phyloP scores from a whole-genome alignment of 1,140 invertebrate species.

The Pomacea maculata region DNA sequence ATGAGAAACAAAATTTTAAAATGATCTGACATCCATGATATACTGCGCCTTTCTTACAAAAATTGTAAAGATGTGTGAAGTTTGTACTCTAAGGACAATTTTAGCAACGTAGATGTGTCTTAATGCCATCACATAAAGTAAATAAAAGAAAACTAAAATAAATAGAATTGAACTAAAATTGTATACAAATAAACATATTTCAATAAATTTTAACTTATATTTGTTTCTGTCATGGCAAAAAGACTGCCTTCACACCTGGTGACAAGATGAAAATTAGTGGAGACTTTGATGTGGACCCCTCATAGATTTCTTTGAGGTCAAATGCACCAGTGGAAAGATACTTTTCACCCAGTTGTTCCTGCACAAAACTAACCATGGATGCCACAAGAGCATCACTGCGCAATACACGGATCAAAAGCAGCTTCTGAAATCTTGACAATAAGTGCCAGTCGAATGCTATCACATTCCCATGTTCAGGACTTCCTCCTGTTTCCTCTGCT shows the following conservation, averaged over 20 bases:
- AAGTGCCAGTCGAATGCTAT: conserved; percentile 52
- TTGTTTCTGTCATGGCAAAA: no score
- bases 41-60: neutral
- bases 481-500: neutral
- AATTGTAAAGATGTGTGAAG: neutral
- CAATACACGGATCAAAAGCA: conserved; percentile 60
- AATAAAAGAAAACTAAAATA: neutral
- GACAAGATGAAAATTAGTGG: conserved; percentile 62
- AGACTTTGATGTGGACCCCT: conserved; percentile 56
- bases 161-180: no score
- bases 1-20: neutral
- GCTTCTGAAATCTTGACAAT: conserved; percentile 53
- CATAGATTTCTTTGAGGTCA: conserved; percentile 62
- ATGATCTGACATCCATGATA: no score
- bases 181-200: neutral
- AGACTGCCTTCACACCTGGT: conserved; percentile 45
- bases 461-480: conserved; percentile 17
- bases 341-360: conserved; percentile 51
- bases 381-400: conserved; percentile 50
- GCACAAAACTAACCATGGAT: conserved; percentile 53
- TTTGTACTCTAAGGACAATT: neutral
- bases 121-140: neutral
- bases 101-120: neutral
- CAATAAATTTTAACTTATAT: neutral
- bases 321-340: conserved; percentile 57